Evolutionary conservation across 2,113 vertebrate genomes (phyloP).

Genomic region (Oryctolagus cuniculus): DNA sequence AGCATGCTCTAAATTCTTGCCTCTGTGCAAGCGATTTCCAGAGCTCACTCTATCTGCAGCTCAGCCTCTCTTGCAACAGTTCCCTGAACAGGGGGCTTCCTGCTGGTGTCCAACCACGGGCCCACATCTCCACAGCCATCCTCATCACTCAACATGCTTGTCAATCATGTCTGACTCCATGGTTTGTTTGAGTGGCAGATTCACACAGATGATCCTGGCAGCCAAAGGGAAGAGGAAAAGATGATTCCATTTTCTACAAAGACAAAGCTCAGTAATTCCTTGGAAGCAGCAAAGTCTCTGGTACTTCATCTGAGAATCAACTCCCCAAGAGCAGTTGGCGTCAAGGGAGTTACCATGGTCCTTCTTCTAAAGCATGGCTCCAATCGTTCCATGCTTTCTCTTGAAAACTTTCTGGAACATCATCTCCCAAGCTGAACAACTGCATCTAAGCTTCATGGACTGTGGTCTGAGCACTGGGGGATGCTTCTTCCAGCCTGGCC

Average conservation of each 20-base stretch:
- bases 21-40: background rate
- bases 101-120: background rate
- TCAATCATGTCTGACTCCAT: background rate
- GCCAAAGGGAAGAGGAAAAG: background rate
- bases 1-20: background rate
- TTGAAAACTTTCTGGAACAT: background rate
- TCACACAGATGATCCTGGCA: background rate
- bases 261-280: background rate
- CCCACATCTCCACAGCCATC: background rate
- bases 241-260: background rate
- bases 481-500: background rate
- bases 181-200: background rate
- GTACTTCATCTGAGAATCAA: background rate
- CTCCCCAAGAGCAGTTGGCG: background rate
- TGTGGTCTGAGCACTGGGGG: background rate
- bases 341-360: background rate
- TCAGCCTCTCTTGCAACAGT: background rate
- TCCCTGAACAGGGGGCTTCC: background rate
- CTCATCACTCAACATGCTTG: background rate
- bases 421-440: background rate
- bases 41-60: background rate
- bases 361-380: background rate
- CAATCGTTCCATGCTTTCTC: background rate
- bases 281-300: background rate
- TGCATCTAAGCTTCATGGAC: background rate